phyloP scores from a whole-genome alignment of 2,113 vertebrate genomes.

The Tachycineta bicolor region DNA sequence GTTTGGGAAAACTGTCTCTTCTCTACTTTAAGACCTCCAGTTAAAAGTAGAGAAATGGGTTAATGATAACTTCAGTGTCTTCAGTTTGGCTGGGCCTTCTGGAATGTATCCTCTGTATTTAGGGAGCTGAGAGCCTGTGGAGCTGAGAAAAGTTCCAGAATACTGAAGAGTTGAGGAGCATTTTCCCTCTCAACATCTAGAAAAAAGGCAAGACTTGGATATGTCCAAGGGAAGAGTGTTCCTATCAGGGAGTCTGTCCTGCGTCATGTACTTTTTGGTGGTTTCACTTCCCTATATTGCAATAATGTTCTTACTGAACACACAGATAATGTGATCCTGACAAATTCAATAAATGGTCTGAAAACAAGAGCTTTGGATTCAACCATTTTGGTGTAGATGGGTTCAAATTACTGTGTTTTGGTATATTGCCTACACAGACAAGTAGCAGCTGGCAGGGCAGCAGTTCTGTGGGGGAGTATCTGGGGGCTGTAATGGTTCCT shows the following conservation, averaged over 20 bases:
- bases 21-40: not conserved
- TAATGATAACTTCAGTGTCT: not conserved
- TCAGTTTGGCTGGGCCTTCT: not conserved
- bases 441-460: not conserved
- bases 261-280: rapidly evolving
- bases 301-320: not conserved
- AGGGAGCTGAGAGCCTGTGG: not conserved
- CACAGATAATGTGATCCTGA: not conserved
- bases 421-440: not conserved
- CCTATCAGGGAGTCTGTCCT: not conserved
- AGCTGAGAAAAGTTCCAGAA: not conserved
- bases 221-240: not conserved
- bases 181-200: not conserved
- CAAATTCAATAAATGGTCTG: not conserved
- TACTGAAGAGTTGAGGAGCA: not conserved
- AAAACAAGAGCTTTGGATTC: not conserved
- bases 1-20: not conserved
- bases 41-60: conserved; percentile 19
- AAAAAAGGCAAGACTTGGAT: not conserved
- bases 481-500: not conserved
- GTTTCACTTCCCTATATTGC: not conserved
- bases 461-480: not conserved
- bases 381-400: not conserved
- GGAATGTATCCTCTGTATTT: not conserved
- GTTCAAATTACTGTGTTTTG: not conserved